Conservation (phyloP, 2,888 invertebrate genomes). For the Meteorus colon region DNA sequence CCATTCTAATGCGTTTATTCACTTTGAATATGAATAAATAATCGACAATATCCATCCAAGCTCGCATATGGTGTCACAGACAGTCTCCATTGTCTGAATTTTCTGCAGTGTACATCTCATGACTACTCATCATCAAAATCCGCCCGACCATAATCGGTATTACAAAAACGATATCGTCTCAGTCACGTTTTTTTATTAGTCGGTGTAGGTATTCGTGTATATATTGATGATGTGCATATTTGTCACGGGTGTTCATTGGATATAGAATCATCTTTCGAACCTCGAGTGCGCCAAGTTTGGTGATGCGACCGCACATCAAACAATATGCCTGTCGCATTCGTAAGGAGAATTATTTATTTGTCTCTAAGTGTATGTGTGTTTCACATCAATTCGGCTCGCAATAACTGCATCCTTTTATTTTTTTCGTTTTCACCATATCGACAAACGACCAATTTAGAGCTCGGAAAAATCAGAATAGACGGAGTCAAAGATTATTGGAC, state of each 20-base stretch:
- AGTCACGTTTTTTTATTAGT: constrained; percentile 52
- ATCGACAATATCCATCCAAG: constrained; percentile 27
- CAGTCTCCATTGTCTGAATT: constrained; percentile 49
- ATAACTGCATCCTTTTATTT: constrained; percentile 1
- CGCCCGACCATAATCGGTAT: constrained; percentile 51
- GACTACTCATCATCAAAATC: constrained; percentile 56
- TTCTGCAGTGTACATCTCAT: constrained; percentile 51
- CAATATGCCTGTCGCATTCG: constrained; percentile 66
- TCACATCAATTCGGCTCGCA: neutral
- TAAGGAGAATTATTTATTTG: constrained; percentile 53
- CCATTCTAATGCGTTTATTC: neutral
- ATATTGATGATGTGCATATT: constrained; percentile 39
- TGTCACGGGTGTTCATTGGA: constrained; percentile 35
- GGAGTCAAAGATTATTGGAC: neutral
- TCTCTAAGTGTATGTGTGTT: constrained; percentile 1
- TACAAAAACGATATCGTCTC: constrained; percentile 34
- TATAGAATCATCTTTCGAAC: constrained; percentile 50
- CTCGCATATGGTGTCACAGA: constrained; percentile 40
- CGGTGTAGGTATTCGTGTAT: constrained; percentile 40
- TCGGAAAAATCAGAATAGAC: too few relatives aligned
- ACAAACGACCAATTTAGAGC: too few relatives aligned
- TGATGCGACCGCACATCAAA: constrained; percentile 58
- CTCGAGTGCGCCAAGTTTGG: constrained; percentile 64
- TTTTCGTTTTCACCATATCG: constrained; percentile 18
- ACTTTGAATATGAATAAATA: neutral